Evolutionary conservation across 2,888 invertebrate genomes (phyloP).

Genomic region (Noctua fimbriata): DNA sequence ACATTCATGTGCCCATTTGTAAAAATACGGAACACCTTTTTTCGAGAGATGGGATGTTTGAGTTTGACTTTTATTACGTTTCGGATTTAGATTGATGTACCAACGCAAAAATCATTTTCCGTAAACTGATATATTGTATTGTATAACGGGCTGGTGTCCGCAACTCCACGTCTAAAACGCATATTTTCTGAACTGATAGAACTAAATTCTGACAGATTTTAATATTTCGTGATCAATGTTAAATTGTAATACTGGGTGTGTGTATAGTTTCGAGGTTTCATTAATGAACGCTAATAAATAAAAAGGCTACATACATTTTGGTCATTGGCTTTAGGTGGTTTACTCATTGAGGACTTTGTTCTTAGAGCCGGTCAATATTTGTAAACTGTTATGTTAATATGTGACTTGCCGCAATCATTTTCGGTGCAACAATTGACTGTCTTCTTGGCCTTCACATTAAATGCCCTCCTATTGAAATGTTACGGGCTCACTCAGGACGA

Average conservation of each 20-base stretch:
- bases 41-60: too few relatives aligned
- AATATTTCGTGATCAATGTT: background rate
- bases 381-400: background rate
- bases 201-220: background rate
- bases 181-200: background rate
- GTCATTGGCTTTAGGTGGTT: background rate
- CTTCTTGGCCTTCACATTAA: background rate
- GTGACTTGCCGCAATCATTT: background rate
- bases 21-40: background rate
- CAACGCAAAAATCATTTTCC: background rate
- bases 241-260: background rate
- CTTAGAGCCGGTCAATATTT: background rate
- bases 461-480: background rate
- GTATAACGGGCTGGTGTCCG: too few relatives aligned
- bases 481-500: background rate
- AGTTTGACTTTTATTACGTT: background rate
- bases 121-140: background rate
- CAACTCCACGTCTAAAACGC: too few relatives aligned
- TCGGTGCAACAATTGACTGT: background rate
- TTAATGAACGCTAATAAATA: background rate
- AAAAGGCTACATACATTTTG: background rate
- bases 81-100: background rate
- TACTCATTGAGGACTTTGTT: background rate
- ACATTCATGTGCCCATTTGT: background rate
- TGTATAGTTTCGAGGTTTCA: background rate